These are phyloP conservation scores for Cataglyphis hispanica DNA, from an alignment of 1,140 invertebrate genomes.

Conservation along the genomic window DNA sequence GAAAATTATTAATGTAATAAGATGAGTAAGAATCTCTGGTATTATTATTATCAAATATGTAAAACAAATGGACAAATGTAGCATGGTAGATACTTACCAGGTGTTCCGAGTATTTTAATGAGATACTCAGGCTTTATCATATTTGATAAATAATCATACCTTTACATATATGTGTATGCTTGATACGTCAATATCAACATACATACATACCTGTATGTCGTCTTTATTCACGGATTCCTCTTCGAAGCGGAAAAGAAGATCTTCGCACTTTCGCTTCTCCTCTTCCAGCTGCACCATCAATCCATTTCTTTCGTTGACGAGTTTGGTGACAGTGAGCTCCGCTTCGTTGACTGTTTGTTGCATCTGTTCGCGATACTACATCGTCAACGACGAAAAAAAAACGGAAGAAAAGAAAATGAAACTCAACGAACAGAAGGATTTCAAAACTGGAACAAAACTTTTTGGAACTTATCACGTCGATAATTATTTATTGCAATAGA, in stretches of 20 bases:
- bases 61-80: background rate
- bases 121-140: conserved; percentile 3
- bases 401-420: conserved; percentile 29
- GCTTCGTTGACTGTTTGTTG: conserved; percentile 86
- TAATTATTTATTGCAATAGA: background rate
- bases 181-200: background rate
- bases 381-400: conserved; percentile 43
- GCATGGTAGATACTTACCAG: conserved; percentile 1
- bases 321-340: conserved; percentile 83
- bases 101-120: background rate
- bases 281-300: conserved; percentile 92
- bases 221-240: conserved; percentile 94
- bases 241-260: conserved; percentile 96
- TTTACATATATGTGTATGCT: background rate
- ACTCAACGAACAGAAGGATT: background rate
- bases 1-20: background rate
- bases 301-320: conserved; percentile 90
- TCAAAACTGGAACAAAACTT: conserved; percentile 14
- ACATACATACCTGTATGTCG: conserved; percentile 91
- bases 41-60: background rate
- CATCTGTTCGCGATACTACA: conserved; percentile 87
- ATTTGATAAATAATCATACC: background rate
- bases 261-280: conserved; percentile 95
- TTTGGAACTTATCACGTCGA: background rate
- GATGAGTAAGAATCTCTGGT: background rate